Percentiles rank a stretch among this genome's conserved stretches.
These are phyloP conservation scores for Rhopalosiphum maidis DNA, from an alignment of 1,140 invertebrate genomes.

Conservation along the genomic window DNA sequence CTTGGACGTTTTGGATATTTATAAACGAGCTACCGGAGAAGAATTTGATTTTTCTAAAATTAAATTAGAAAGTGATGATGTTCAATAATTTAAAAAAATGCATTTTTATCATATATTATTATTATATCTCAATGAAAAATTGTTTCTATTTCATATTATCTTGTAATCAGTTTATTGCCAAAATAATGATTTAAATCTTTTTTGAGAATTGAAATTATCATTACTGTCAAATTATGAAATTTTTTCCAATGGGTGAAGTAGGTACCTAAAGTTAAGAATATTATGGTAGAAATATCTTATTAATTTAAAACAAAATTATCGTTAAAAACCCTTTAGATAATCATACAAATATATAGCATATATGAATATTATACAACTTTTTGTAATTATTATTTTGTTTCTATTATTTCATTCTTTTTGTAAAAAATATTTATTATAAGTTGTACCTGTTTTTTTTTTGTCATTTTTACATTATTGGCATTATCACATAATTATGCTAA, in stretches of 20 bases:
- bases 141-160: constrained; percentile 42
- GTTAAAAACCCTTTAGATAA: constrained; percentile 8
- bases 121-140: constrained; percentile 30
- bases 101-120: constrained; percentile 19
- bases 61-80: constrained; percentile 87
- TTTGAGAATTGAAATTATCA: constrained; percentile 19
- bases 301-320: constrained; percentile 19
- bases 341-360: constrained; percentile 25
- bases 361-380: constrained; percentile 34
- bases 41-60: constrained; percentile 99
- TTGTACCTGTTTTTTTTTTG: constrained; percentile 33
- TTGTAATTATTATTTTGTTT: constrained; percentile 53
- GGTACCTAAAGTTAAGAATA: constrained; percentile 32
- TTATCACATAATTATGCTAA: not conserved
- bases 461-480: constrained; percentile 36
- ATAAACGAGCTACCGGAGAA: constrained; percentile 93
- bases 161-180: constrained; percentile 38
- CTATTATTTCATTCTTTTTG: constrained; percentile 34
- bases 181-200: constrained; percentile 31
- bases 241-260: constrained; percentile 36
- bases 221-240: not conserved
- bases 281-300: constrained; percentile 38
- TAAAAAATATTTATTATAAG: constrained; percentile 50
- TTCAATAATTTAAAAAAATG: constrained; percentile 9
- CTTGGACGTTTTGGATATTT: constrained; percentile 96